A percentile compares a stretch with the other conserved stretches of the same genome.
Evolutionary conservation across 2,797 vertebrate species (phyloP).

Genomic region (Gallinago stenura): DNA sequence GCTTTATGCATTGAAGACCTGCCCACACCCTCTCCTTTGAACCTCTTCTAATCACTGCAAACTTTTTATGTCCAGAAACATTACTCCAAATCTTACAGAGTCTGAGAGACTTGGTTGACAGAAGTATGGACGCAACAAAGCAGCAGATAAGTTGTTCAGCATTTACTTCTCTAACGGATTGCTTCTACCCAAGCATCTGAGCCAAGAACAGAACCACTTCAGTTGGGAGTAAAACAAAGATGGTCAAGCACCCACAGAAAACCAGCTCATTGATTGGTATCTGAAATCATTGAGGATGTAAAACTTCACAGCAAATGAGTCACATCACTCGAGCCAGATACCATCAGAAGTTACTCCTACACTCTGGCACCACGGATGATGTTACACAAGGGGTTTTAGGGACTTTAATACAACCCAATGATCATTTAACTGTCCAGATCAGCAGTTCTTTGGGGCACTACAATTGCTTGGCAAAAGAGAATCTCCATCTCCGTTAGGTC

Average conservation of each 20-base stretch:
- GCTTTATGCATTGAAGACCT: not conserved
- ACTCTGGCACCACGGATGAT: not conserved
- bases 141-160: not conserved
- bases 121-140: not conserved
- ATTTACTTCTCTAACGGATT: not conserved
- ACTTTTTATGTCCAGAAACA: not conserved
- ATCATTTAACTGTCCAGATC: not conserved
- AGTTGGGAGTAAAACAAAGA: slow-evolving; percentile 28
- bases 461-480: not conserved
- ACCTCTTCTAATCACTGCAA: not conserved
- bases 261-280: not conserved
- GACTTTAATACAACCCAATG: not conserved
- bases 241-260: not conserved
- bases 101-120: accelerated
- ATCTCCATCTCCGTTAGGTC: not conserved
- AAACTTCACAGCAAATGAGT: not conserved
- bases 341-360: not conserved
- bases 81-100: not conserved
- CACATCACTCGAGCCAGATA: not conserved
- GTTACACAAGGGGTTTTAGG: not conserved
- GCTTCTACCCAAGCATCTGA: not conserved
- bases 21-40: not conserved
- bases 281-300: not conserved
- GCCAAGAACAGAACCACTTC: not conserved
- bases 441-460: not conserved